Evolutionary conservation across 2,888 invertebrate genomes (phyloP), one percentile per base, ranked within the genome.

Genomic region (Hydrotaea cyrtoneurina): DNA sequence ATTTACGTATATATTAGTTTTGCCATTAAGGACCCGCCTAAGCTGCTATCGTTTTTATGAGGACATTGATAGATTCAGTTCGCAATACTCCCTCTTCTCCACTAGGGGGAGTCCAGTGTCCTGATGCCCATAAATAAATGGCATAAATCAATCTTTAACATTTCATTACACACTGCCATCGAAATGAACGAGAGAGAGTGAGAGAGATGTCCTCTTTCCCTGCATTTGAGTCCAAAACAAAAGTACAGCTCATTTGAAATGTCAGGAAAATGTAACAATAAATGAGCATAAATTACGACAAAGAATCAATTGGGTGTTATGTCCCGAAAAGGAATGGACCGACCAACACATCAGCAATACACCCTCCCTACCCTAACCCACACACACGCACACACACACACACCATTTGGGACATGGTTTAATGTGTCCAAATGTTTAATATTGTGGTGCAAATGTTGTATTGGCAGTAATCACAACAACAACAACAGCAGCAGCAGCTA

Each of bases 251-350:
- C 55, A 78, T 84, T 81, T 75, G 50, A 79, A 55, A 79, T 85
- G 78, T 81, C 81, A 85, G n/a, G 76, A 66, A 76, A 76, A 81
- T 75, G 59, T 46, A 36, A 36, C n/a, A 79, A 79, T 57, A 81
- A 81, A 73, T 64, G 73, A 13, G 13, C 15, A 73, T 53, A 66
- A 76, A 84, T 76, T 64, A 73, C 64, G 31, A 2, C 17, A 36
- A 66, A 72, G 39, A 55, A 62, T 19, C 36, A 64, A 72, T 59
- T 72, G 62, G 10, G 50, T 36, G 36, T 8, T 11, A 31, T 11
- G 17, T 55, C 55, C 55, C 8, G 39, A 11, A 2, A 31, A 4
- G 31, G 31, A 31, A 31, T 31, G 31, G 31, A 31, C 31, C 3
- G 31, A 31, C 31, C 3, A 7, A 31, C 31, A 7, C 3, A 17